Percentiles rank a stretch among this genome's conserved stretches.
phyloP scores from a whole-genome alignment of 1,140 invertebrate species.

The Triops cancriformis region DNA sequence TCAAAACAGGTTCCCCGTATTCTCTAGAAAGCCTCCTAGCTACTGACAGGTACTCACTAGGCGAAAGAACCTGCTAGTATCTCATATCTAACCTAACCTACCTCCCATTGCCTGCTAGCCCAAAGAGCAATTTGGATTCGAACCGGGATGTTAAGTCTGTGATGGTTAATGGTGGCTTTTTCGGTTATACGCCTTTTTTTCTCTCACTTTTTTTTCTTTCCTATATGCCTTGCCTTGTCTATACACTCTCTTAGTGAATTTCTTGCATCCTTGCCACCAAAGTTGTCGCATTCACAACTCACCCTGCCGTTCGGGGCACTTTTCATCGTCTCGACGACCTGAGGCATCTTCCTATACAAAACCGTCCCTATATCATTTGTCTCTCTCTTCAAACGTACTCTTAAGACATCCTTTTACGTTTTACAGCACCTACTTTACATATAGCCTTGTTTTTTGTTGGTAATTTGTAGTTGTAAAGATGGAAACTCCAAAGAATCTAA shows the following conservation, averaged over 20 bases:
- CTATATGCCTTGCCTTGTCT: background rate
- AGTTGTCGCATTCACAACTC: constrained; percentile 5
- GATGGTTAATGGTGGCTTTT: background rate
- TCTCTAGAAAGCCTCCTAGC: background rate
- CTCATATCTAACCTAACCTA: constrained; percentile 6
- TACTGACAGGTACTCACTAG: background rate
- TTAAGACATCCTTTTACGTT: constrained; percentile 10
- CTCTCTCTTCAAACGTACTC: constrained; percentile 9
- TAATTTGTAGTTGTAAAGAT: background rate
- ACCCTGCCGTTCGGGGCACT: background rate
- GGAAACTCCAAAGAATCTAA: constrained; percentile 6
- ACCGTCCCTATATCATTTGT: background rate
- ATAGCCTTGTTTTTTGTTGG: background rate
- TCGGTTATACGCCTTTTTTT: background rate
- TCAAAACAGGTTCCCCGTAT: constrained; percentile 7
- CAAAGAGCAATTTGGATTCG: background rate
- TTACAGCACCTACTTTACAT: constrained; percentile 6
- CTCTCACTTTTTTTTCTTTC: background rate
- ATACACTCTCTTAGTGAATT: background rate
- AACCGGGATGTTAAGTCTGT: background rate
- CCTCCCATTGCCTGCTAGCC: constrained; percentile 7
- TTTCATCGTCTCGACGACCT: background rate
- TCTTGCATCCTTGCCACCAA: background rate
- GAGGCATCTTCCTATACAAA: background rate
- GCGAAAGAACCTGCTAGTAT: background rate